Evolutionary conservation across 1,140 invertebrate genomes (phyloP), one percentile per base, ranked within the genome.

Genomic region (Pteromalus puparum): DNA sequence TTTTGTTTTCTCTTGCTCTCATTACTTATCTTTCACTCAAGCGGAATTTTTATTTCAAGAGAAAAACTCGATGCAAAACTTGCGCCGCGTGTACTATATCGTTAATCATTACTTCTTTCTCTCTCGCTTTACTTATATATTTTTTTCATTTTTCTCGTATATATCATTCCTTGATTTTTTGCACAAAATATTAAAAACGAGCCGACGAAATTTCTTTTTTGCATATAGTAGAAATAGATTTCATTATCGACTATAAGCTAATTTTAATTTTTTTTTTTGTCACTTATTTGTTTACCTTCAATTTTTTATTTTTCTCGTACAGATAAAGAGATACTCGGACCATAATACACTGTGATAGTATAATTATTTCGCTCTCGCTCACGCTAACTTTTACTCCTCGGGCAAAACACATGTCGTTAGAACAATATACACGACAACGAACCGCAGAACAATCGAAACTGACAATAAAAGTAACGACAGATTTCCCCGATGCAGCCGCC

Each of bases 391-490:
- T 78, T 79, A 84, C 82, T 84, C 75, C 76, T 84, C 76, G 82
- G 67, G 82, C 76, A 68, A 73, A 84, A 38, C 13, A 83, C 42
- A 61, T 68, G 46, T 83, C 42, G 75, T 68, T 61, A 24, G 10
- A 65, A 87, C 77, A 86, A 85, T 74, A 61, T 61, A 61, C 53
- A 87, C 88, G 87, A 89, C 46, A 89, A 87, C 88, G 86, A 85
- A 87, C 87, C 88, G 79, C 89, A 89, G 34, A 88, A 77, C 42
- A 70, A 75, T 65, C 65, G 28, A 76, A 67, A 81, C 65, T 85
- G 75, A 72, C 3, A 73, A 79, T 75, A 38, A 76, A 81, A 70
- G 13, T 78, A 83, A 53, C 42, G n/a, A 78, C 53, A 76, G n/a
- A 76, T 30, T 68, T 9, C 13, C 42, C 26, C 24, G 61, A 65